Evolutionary conservation across 2,888 invertebrate species (phyloP), one percentile per base, ranked within the genome.

Genomic region (Terebella lapidaria): DNA sequence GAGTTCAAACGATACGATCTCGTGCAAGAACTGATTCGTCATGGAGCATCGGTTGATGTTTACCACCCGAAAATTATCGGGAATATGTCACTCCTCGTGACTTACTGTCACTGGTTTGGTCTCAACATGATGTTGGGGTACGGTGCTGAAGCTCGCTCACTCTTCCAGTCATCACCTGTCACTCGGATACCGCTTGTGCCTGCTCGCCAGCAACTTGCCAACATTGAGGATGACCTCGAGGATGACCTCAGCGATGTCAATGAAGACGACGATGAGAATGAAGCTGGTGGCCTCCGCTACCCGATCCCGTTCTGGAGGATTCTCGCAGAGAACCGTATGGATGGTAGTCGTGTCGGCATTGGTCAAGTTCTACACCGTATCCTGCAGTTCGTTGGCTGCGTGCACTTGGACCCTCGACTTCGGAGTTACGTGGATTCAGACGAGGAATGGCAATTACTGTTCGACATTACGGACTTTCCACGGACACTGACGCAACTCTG

Each of bases 31-130:
- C 62, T 75, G 18, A 59, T 74, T n/a, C 57, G 67, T 47, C 62
- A 64, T 53, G 70, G 72, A 35, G 72, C 71, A 25, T 63, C 53
- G 2, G 68, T 71, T 1, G 71, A 73, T 58, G 60, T 72, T 15
- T 72, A 72, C 54, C 69, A 70, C 58, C 66, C 66, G 5, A 60
- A 62, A 30, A 59, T 68, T 30, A 35, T 57, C 2, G 72, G 71
- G 2, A 75, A 75, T 62, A 56, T 73, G 1, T 60, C 70, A 5
- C 62, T 74, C 2, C 27, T 65, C 2, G 45, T 56, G 3, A 28
- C 51, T 22, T n/a, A 62, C 29, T 51, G 52, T 29, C 42, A 45
- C 53, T 65, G 64, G 62, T 57, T 59, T 20, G 54, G 59, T 18
- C 45, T 66, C 10, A 49, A 57, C 20, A 45, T 65, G 18, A 20